phyloP scores from a whole-genome alignment of 1,140 invertebrate genomes.

The Augochlora pura region DNA sequence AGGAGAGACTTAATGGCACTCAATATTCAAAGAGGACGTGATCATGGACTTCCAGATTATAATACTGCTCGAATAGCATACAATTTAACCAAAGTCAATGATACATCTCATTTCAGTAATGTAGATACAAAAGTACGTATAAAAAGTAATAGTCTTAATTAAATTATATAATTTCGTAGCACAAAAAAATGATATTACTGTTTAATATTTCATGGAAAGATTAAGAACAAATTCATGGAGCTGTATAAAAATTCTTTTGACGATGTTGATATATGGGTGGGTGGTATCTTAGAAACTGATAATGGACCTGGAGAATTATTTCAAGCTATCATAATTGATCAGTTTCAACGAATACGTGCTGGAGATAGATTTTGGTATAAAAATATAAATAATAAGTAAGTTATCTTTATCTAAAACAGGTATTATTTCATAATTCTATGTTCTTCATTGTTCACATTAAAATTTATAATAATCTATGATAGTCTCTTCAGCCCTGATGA shows the following conservation, averaged over 20 bases:
- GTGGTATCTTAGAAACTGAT: not conserved
- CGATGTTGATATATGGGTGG: not conserved
- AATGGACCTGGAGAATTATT: not conserved
- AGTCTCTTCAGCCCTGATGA: not conserved
- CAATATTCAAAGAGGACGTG: not conserved
- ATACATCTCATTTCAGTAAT: not conserved
- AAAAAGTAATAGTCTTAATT: not conserved
- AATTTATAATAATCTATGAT: not conserved
- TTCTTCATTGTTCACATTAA: too few relatives aligned
- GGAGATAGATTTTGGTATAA: constrained; percentile 4
- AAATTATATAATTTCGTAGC: not conserved
- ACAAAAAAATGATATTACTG: not conserved
- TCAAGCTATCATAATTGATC: not conserved
- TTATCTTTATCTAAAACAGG: not conserved
- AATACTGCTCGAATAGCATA: not conserved
- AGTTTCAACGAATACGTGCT: not conserved
- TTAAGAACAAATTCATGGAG: not conserved
- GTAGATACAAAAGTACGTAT: not conserved
- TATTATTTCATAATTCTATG: not conserved
- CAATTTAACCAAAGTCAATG: not conserved
- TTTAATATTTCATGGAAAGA: not conserved
- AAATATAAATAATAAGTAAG: not conserved
- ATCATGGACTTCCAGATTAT: constrained; percentile 6
- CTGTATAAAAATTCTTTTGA: not conserved
- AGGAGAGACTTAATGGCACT: constrained; percentile 6